A percentile compares a stretch with the other conserved stretches of the same genome.
Evolutionary conservation across 2,113 vertebrate species (phyloP).

Genomic region (Strix aluco): DNA sequence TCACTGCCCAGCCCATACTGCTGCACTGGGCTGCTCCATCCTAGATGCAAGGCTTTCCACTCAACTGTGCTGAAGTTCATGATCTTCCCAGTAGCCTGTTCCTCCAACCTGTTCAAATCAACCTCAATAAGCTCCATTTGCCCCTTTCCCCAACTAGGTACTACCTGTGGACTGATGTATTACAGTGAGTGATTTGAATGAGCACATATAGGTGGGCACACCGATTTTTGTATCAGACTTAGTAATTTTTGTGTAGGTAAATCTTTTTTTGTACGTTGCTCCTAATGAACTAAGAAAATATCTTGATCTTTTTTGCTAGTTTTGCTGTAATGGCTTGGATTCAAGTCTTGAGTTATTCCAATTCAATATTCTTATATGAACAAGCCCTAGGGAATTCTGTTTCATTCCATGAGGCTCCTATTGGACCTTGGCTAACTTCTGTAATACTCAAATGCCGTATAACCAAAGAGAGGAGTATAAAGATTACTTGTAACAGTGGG

Average conservation of each 20-base stretch:
- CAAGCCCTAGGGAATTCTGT: neutral
- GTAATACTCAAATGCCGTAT: accelerated
- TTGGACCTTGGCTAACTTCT: neutral
- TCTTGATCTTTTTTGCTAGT: neutral
- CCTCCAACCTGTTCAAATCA: neutral
- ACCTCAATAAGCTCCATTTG: accelerated
- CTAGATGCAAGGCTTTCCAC: neutral
- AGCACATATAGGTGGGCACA: too few relatives aligned
- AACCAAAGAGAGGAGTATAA: neutral
- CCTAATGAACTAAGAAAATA: neutral
- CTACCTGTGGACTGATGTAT: too few relatives aligned
- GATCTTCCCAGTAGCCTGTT: neutral
- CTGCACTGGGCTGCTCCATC: neutral
- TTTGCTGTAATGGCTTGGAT: neutral
- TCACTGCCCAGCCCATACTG: neutral
- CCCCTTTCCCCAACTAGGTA: accelerated
- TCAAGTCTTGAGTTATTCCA: neutral
- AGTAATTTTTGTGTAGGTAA: neutral
- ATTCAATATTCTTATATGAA: neutral
- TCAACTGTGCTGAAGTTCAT: accelerated
- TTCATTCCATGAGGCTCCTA: neutral
- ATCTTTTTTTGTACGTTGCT: neutral
- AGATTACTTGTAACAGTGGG: neutral
- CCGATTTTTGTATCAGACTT: neutral
- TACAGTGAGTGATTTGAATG: neutral